A percentile compares a stretch with the other conserved stretches of the same genome.
phyloP scores from a whole-genome alignment of 2,888 invertebrate species.

The Aradus depressus region DNA sequence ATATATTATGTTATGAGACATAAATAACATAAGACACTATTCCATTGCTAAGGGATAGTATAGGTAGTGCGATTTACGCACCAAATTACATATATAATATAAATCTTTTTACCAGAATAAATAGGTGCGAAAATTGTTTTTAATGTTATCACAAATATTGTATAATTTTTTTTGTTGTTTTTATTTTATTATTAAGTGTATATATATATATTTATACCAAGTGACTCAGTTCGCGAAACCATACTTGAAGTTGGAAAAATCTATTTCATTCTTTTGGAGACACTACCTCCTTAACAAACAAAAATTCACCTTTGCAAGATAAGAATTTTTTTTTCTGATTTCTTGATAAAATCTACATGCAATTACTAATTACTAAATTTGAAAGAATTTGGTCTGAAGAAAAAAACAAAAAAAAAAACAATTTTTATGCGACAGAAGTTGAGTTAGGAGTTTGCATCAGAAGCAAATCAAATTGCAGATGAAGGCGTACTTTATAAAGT shows the following conservation, averaged over 20 bases:
- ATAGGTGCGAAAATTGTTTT: conserved; percentile 9
- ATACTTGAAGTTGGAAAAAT: conserved; percentile 7
- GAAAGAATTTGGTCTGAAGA: neutral
- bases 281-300: too few relatives aligned
- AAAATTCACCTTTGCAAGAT: too few relatives aligned
- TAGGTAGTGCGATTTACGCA: conserved; percentile 18
- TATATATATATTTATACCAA: conserved; percentile 4
- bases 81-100: too few relatives aligned
- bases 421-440: conserved; percentile 11
- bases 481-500: conserved; percentile 11
- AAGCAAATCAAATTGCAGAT: conserved; percentile 14
- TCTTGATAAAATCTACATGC: conserved; percentile 5
- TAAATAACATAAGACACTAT: conserved; percentile 14
- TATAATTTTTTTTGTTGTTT: conserved; percentile 11
- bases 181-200: conserved; percentile 4
- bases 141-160: conserved; percentile 7
- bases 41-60: conserved; percentile 15
- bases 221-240: conserved; percentile 13
- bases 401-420: conserved; percentile 4
- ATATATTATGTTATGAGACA: conserved; percentile 1
- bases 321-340: too few relatives aligned
- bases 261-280: too few relatives aligned
- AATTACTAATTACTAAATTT: conserved; percentile 5
- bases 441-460: conserved; percentile 14
- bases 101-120: conserved; percentile 15